Base-by-base conservation (phyloP, 2,797 vertebrate genomes). In the Sebastes nivosus region DNA sequence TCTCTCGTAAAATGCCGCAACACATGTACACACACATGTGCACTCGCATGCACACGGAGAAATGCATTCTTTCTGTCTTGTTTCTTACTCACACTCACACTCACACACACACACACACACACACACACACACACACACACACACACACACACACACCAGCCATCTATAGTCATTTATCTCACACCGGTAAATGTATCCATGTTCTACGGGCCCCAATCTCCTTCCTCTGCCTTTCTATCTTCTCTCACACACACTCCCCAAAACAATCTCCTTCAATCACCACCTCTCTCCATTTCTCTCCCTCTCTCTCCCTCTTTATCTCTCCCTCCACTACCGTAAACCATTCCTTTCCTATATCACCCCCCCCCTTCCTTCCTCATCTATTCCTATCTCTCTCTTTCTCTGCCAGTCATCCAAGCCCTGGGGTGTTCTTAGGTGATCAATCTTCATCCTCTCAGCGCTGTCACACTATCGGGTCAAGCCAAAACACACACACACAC, bases 91-190 rank as follows among this genome's bases (percentile, higher is more conserved):
- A n/a, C 70, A 54, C 6, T 29, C 72, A 42, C 38, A 22, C n/a
- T 22, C 25, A 22, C 38, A 22, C n/a, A 22, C 25, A 22, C 6
- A 65, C 67, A 32, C 38, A 22, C 20, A 42, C 25, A 50, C 34
- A 42, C 63, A 25, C 59, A 63, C 30, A 65, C 77, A 57, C 64
- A 69, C 68, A 67, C 61, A 38, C 50, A 46, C 38, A 24, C 68
- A 46, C 67, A 66, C 25, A 30, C 57, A 60, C 34, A 4, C 34
- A 2, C 70, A 54, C 6, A 88, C 20, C 77, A 87, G 84, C 88
- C 86, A 90, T 95, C 92, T 92, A 89, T 77, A 93, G 92, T 93
- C 87, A 95, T 95, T 94, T 95, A 94, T 94, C 91, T 91, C 90
- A 84, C 91, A 88, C 73, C 5, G 72, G 91, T 93, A 91, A 91